These are phyloP conservation scores for Eulemur coronatus DNA, from an alignment of 2,797 vertebrate species.

Conservation along the genomic window DNA sequence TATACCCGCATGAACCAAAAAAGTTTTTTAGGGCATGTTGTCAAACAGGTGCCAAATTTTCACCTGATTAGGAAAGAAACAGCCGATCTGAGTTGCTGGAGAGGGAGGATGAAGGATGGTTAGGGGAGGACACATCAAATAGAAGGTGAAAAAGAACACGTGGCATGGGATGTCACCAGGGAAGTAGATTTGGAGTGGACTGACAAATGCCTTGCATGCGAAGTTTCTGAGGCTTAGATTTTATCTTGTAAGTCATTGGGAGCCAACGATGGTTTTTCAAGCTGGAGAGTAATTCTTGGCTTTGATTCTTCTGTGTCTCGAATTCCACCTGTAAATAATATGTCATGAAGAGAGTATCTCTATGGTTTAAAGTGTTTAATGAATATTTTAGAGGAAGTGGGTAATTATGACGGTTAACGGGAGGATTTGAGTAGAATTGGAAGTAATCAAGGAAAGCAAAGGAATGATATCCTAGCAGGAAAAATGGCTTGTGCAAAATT, in stretches of 20 bases:
- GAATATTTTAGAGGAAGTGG: background rate
- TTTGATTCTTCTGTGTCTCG: background rate
- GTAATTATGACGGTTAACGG: background rate
- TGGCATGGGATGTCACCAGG: background rate
- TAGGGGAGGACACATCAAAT: no score
- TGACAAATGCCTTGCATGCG: background rate
- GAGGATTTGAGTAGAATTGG: background rate
- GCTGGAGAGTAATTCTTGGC: background rate
- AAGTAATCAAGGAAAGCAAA: background rate
- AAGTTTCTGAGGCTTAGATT: conserved; percentile 11
- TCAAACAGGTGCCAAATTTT: background rate
- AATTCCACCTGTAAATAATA: background rate
- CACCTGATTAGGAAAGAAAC: background rate
- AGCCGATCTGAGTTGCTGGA: background rate
- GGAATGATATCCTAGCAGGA: background rate
- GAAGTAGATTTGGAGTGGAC: background rate
- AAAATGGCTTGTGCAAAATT: background rate
- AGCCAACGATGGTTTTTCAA: conserved; percentile 7
- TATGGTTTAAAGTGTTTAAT: background rate
- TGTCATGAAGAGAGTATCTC: background rate
- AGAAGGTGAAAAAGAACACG: background rate
- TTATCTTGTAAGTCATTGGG: background rate
- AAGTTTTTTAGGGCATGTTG: background rate
- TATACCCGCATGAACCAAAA: background rate
- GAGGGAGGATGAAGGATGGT: fast-evolving